Evolutionary conservation across 2,888 invertebrate species (phyloP), one percentile per base, ranked within the genome.

Genomic region (Brachyptera risi): DNA sequence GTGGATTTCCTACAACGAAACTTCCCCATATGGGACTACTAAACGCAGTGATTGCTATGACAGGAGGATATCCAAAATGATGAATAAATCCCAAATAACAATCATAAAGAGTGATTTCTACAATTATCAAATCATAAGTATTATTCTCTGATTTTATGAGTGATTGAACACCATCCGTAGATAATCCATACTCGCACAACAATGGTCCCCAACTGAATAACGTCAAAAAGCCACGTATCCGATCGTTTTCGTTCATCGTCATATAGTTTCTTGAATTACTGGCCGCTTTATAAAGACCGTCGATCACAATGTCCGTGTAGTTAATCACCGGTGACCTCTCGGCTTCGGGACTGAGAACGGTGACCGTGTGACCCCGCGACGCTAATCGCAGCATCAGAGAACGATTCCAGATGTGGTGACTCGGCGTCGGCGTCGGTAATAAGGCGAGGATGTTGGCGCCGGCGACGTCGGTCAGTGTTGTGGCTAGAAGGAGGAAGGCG

Each of bases 321-420:
- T 65, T 65, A 5, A 60, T 49, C 23, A 38, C 24, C 13, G 58
- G 56, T 3, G 58, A 21, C 35, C 60, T 64, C 26, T 65, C 64
- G 7, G 47, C 51, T 40, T 66, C 64, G 5, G 65, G 59, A 4
- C 57, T 62, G 31, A 65, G 15, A n/a, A 65, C 62, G 1, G 66
- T 66, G 19, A 66, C 61, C 3, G 59, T 31, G 26, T 65, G 65
- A 19, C 65, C n/a, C n/a, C n/a, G n/a, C 0, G 38, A 27, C 3
- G 61, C 63, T 9, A 65, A 40, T 1, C 40, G 61, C 3, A 56
- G 27, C 51, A 58, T 63, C 11, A 65, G 38, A 0, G 59, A 49
- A 9, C 63, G 40, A 47, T 63, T 65, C 61, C 61, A 65, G 24
- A 65, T 61, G 54, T 65, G 61, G 50, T 65, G 65, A 40, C 65